phyloP scores from a whole-genome alignment of 2,888 invertebrate species.

The Cephus spinipes region DNA sequence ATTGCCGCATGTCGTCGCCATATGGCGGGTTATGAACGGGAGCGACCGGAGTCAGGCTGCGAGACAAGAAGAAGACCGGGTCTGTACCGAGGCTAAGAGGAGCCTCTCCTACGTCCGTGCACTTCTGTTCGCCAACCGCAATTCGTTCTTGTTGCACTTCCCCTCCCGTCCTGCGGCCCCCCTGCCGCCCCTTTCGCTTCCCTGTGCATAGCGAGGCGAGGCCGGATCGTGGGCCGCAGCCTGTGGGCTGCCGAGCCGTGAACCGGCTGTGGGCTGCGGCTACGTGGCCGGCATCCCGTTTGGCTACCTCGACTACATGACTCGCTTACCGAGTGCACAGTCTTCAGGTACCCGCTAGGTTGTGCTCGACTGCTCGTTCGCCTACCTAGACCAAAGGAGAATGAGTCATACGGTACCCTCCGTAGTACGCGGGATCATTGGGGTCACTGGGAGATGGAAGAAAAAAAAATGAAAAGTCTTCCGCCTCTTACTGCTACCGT shows the following conservation, averaged over 20 bases:
- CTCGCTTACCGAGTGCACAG: slow-evolving; percentile 36
- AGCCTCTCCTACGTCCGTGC: not conserved
- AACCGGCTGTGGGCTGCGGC: slow-evolving; percentile 2
- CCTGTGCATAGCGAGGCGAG: not conserved
- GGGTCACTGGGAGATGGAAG: slow-evolving; percentile 32
- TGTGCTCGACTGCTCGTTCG: slow-evolving; percentile 29
- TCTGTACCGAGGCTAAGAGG: not conserved
- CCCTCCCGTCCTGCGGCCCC: not conserved
- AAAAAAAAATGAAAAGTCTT: not conserved
- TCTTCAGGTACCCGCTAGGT: slow-evolving; percentile 37
- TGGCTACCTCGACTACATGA: slow-evolving; percentile 35
- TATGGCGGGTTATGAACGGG: slow-evolving; percentile 27
- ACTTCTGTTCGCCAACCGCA: not conserved
- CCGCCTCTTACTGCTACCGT: slow-evolving; percentile 13
- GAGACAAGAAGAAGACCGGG: not conserved
- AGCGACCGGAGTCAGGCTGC: not conserved
- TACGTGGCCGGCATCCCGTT: slow-evolving; percentile 44
- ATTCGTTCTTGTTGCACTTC: not conserved
- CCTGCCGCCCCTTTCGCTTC: not conserved
- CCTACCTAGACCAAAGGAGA: slow-evolving; percentile 42
- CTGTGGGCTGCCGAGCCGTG: slow-evolving; percentile 3
- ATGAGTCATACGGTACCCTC: slow-evolving; percentile 36
- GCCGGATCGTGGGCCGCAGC: slow-evolving; percentile 19
- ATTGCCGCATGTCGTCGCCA: slow-evolving; percentile 35
- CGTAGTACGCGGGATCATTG: slow-evolving; percentile 23